Conservation (phyloP, 2,888 invertebrate genomes). For the Cyclophora punctaria region DNA sequence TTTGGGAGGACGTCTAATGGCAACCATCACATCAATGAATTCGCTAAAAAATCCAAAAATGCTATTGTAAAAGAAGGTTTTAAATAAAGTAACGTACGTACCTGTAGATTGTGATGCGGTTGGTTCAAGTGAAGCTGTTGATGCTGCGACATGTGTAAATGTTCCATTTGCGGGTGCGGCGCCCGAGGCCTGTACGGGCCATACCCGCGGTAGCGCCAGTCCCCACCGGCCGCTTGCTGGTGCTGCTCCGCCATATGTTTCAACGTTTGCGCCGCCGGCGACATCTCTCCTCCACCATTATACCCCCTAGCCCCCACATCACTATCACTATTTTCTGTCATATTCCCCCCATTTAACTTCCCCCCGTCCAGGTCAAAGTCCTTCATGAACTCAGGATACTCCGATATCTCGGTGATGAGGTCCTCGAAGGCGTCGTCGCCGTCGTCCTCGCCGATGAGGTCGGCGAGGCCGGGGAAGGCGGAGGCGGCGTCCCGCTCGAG, state of each 20-base stretch:
- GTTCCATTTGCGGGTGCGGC: conserved; percentile 56
- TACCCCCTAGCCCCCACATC: conserved; percentile 65
- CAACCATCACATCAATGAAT: too few relatives aligned
- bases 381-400: conserved; percentile 87
- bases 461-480: conserved; percentile 85
- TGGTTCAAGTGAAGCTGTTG: conserved; percentile 91
- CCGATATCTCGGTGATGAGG: conserved; percentile 90
- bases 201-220: conserved; percentile 74
- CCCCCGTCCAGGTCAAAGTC: conserved; percentile 81
- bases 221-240: conserved; percentile 82
- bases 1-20: too few relatives aligned
- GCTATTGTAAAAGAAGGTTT: not conserved
- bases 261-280: conserved; percentile 94
- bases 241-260: conserved; percentile 99
- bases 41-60: not conserved
- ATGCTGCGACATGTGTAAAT: conserved; percentile 89
- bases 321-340: conserved; percentile 64
- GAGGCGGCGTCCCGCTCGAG: conserved; percentile 88
- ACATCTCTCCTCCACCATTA: conserved; percentile 78
- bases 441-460: conserved; percentile 89
- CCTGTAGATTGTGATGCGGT: conserved; percentile 87
- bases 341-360: conserved; percentile 45
- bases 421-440: conserved; percentile 89
- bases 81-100: conserved; percentile 38
- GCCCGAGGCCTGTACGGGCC: conserved; percentile 64